These are phyloP conservation scores for Unio delphinus DNA, from an alignment of 2,888 invertebrate genomes.

Conservation along the genomic window DNA sequence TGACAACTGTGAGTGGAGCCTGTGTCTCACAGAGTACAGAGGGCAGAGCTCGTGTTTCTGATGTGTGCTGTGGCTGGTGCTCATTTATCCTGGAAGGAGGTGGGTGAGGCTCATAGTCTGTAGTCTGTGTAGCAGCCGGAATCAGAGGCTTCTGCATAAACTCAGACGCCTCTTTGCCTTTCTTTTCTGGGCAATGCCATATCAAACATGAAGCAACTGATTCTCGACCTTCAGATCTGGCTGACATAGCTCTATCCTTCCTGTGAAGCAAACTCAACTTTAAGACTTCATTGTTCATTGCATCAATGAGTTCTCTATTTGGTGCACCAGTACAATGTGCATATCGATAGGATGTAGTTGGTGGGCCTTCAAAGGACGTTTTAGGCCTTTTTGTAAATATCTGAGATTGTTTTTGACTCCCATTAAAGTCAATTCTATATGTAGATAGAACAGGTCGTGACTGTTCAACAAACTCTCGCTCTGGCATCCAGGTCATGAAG, in stretches of 20 bases:
- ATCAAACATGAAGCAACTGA: slow-evolving; percentile 62
- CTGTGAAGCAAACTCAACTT: slow-evolving; percentile 48
- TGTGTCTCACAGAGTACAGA: slow-evolving; percentile 9
- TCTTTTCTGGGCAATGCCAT: slow-evolving; percentile 44
- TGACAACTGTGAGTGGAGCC: slow-evolving; percentile 13
- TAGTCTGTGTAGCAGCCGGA: slow-evolving; percentile 32
- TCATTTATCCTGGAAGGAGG: slow-evolving; percentile 29
- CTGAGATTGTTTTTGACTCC: slow-evolving; percentile 33
- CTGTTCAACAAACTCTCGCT: slow-evolving; percentile 46
- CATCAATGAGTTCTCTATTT: slow-evolving; percentile 50
- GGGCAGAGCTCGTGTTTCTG: slow-evolving; percentile 9
- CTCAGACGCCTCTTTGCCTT: not conserved
- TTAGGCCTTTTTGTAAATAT: slow-evolving; percentile 53
- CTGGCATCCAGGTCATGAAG: slow-evolving; percentile 64
- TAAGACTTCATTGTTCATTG: slow-evolving; percentile 57
- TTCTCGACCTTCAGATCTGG: slow-evolving; percentile 42
- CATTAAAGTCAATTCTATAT: slow-evolving; percentile 58
- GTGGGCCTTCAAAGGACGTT: slow-evolving; percentile 59
- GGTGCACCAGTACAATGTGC: slow-evolving; percentile 60
- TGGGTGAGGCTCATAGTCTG: slow-evolving; percentile 40
- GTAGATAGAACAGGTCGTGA: slow-evolving; percentile 52
- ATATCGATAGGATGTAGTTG: slow-evolving; percentile 62
- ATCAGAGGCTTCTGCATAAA: no score
- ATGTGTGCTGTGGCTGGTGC: slow-evolving; percentile 2
- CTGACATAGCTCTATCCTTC: slow-evolving; percentile 49